Evolutionary conservation across 2,888 invertebrate species (phyloP), one percentile per base, ranked within the genome.

Genomic region (Plutella xylostella): DNA sequence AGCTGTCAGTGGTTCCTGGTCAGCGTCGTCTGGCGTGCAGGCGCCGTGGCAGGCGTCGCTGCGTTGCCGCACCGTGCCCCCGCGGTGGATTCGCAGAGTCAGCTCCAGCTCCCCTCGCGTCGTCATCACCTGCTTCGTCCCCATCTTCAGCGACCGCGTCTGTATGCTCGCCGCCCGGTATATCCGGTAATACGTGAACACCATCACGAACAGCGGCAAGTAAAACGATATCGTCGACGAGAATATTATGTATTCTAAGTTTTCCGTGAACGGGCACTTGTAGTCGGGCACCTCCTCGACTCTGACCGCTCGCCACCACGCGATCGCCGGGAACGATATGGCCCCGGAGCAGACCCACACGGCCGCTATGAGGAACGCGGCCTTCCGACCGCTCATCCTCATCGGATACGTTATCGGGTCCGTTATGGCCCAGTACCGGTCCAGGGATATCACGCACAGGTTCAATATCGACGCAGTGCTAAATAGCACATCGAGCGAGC

Each of bases 221-320:
- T 98, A 99, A 82, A 99, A 99, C 17, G 98, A 98, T 63, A 99
- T 96, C 52, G 96, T 92, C 39, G 98, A 98, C 12, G 98, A 98
- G 83, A 98, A 97, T 68, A 98, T 93, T 54, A 99, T 87, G 74
- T 99, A 99, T 49, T 95, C 95, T 58, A 96, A 86, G 76, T 97
- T 96, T 74, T 98, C 97, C 51, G 98, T 98, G 74, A 99, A 99
- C 42, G 94, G 92, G 76, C 98, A 99, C 70, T 93, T 92, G 65
- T 90, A 91, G 55, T 89, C 88, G 7, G 93, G 93, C 56, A 94
- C 91, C 62, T 91, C 89, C 56, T 92, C 92, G 42, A 88, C 88
- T 28, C 94, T 84, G 0, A 93, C 96, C 0, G 93, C 93, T n/a
- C 95, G 86, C 95, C 95, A 96, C 95, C 95, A 96, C 4, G 92